Conservation (phyloP, 2,113 vertebrate genomes). For the Sander lucioperca region DNA sequence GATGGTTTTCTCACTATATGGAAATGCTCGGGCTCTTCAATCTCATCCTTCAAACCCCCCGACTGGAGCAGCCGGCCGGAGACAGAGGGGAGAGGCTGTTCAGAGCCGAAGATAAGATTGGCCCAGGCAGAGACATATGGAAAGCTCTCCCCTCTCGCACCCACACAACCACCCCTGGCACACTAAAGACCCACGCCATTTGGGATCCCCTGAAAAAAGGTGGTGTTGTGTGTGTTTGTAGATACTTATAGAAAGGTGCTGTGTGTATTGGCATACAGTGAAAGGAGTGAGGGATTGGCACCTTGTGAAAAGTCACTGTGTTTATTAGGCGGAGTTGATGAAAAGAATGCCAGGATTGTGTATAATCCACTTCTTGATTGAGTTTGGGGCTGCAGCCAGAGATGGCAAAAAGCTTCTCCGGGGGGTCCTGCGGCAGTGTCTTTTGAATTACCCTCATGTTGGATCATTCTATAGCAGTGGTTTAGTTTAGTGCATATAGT, state of each 20-base stretch:
- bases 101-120: constrained; percentile 52
- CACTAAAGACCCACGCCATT: constrained; percentile 6
- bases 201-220: neutral
- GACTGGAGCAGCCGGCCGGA: constrained; percentile 36
- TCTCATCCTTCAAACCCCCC: constrained; percentile 29
- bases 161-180: constrained; percentile 34
- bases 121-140: constrained; percentile 46
- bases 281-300: constrained; percentile 39
- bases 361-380: constrained; percentile 8
- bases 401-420: neutral
- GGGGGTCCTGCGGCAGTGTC: neutral
- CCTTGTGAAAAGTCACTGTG: constrained; percentile 27
- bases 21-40: constrained; percentile 57
- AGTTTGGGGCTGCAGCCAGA: neutral
- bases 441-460: neutral
- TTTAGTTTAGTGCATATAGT: neutral
- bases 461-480: neutral
- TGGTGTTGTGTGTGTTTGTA: constrained; percentile 2
- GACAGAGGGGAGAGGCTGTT: constrained; percentile 45
- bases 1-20: constrained; percentile 63
- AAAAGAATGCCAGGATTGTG: constrained; percentile 10
- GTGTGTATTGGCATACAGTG: constrained; percentile 43
- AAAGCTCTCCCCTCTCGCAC: constrained; percentile 24
- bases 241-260: constrained; percentile 8
- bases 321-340: constrained; percentile 34